Percentiles rank a stretch among this genome's conserved stretches.
Evolutionary conservation across 2,888 invertebrate species (phyloP).

Genomic region (Agrochola litura): DNA sequence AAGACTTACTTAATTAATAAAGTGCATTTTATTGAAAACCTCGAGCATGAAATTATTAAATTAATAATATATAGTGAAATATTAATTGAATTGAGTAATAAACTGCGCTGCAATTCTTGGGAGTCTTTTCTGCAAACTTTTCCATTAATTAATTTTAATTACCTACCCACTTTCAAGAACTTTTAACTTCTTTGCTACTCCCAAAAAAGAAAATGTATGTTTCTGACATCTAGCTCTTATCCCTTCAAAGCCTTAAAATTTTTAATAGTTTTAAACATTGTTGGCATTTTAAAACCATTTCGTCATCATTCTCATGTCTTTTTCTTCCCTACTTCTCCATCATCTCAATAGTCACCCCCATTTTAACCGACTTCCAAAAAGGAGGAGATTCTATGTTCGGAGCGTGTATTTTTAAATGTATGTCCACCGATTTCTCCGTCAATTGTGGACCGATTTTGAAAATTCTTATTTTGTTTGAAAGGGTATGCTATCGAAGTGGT

Average conservation of each 20-base stretch:
- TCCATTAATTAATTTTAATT: constrained; percentile 17
- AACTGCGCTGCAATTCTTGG: constrained; percentile 1
- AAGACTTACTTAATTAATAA: constrained; percentile 20
- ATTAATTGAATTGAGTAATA: constrained; percentile 26
- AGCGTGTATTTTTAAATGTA: too few relatives aligned
- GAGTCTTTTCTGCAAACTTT: background rate
- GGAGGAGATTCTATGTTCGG: too few relatives aligned
- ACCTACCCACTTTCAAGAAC: constrained; percentile 13
- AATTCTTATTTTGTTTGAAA: too few relatives aligned
- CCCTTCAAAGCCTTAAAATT: background rate
- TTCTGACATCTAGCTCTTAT: background rate
- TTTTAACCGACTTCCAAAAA: too few relatives aligned
- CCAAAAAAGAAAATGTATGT: background rate
- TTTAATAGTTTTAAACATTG: background rate
- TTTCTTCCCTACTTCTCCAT: too few relatives aligned
- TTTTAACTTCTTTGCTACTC: constrained; percentile 4
- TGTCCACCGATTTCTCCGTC: too few relatives aligned
- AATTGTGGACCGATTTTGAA: too few relatives aligned
- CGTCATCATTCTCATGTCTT: too few relatives aligned
- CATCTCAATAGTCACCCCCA: too few relatives aligned
- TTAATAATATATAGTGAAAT: constrained; percentile 25
- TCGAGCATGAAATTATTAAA: background rate
- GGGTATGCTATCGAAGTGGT: too few relatives aligned
- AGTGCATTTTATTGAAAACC: background rate
- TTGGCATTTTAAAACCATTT: background rate